Base-by-base conservation (phyloP, 2,797 vertebrate species). In the Acanthornis magna region DNA sequence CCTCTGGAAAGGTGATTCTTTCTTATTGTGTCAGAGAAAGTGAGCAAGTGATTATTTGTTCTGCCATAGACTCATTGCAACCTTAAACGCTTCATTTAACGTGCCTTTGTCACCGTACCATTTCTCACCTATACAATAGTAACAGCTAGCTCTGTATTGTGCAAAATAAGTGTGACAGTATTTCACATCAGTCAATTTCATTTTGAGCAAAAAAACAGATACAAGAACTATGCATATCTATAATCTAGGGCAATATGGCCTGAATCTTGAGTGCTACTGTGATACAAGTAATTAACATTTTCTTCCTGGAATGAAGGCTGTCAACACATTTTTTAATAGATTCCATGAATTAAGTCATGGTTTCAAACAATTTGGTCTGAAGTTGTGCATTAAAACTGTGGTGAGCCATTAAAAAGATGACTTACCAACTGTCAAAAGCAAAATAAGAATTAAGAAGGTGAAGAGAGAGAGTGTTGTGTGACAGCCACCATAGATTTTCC, bases 251-350 rank as follows among this genome's bases (percentile, higher is more conserved):
- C 95, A 97, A 97, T 94, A 94, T 96, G 95, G 92, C 95, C 94
- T 96, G 95, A 96, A 96, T 96, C 95, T 96, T 96, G 94, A 96
- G 96, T 96, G 92, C 95, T 97, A 96, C 95, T 96, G 93, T 96
- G 95, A 96, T 97, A 95, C 94, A 96, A 96, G 95, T 96, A 97
- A 96, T 97, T 96, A 96, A 96, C 95, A 97, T 97, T 96, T 96
- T 97, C 93, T 97, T 97, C 95, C 94, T 97, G 95, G 96, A 96
- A 96, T 96, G 95, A 97, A 97, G 95, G 95, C 95, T 96, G 96
- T 96, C 96, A 97, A 96, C 95, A 96, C 95, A 82, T 96, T 97
- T 96, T 95, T 95, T 95, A 96, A 96, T 96, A 96, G 94, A 93
- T 95, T 96, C 94, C 92, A 93, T 93, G 94, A 93, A 95, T 94